phyloP scores from a whole-genome alignment of 2,888 invertebrate genomes.

The Arctia plantaginis region DNA sequence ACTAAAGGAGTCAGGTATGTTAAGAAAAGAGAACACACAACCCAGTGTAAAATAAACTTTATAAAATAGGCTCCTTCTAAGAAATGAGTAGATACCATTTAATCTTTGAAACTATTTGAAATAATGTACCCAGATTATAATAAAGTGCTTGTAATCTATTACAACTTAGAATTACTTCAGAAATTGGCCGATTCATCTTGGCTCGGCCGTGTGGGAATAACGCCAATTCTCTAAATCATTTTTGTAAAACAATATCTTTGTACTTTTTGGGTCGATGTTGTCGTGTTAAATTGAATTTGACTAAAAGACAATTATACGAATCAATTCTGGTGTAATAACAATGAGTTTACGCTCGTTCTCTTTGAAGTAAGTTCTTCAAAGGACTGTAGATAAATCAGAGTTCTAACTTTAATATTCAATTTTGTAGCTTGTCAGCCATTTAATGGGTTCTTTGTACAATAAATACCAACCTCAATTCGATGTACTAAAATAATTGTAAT shows the following conservation, averaged over 20 bases:
- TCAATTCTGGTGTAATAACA: constrained; percentile 26
- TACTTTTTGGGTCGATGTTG: constrained; percentile 35
- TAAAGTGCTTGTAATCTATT: constrained; percentile 43
- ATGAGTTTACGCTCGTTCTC: constrained; percentile 19
- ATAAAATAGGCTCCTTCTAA: constrained; percentile 1
- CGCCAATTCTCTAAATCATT: constrained; percentile 52
- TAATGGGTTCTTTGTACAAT: constrained; percentile 15
- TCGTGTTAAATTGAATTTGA: constrained; percentile 26
- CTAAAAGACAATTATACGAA: constrained; percentile 28
- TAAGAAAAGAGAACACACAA: not conserved
- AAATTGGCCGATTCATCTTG: constrained; percentile 52
- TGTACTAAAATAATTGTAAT: constrained; percentile 8
- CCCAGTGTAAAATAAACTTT: not conserved
- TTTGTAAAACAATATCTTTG: constrained; percentile 22
- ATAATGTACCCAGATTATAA: constrained; percentile 25
- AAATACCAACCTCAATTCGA: constrained; percentile 8
- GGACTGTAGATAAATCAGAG: constrained; percentile 10
- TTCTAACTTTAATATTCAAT: constrained; percentile 3
- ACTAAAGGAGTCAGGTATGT: too few species aligned
- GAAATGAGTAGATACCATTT: constrained; percentile 6
- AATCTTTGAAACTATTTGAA: constrained; percentile 17
- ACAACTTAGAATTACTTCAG: constrained; percentile 41
- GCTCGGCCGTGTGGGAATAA: constrained; percentile 43
- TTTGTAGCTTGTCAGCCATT: constrained; percentile 8
- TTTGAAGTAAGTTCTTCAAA: constrained; percentile 26